These are phyloP conservation scores for Rhinophrynus dorsalis DNA, from an alignment of 2,797 vertebrate genomes.

Conservation along the genomic window DNA sequence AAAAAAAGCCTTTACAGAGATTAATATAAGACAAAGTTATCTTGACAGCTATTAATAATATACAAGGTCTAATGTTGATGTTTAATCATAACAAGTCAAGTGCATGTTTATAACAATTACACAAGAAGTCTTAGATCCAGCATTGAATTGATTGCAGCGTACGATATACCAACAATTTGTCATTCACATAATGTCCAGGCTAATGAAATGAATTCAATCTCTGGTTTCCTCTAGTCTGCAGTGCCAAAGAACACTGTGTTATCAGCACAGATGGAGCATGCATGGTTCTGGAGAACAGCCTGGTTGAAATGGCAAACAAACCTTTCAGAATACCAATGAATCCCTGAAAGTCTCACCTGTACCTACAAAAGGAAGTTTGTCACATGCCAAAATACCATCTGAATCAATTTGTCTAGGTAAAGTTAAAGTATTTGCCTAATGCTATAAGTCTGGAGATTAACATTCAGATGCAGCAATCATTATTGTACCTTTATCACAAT, in stretches of 20 bases:
- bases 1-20: too few species aligned
- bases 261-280: conserved; percentile 77
- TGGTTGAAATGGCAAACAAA: conserved; percentile 70
- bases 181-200: conserved; percentile 74
- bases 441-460: too few species aligned
- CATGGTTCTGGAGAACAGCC: conserved; percentile 76
- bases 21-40: conserved; percentile 68
- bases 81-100: conserved; percentile 58
- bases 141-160: conserved; percentile 60
- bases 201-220: conserved; percentile 76
- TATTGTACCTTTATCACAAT: too few species aligned
- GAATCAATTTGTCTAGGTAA: conserved; percentile 57
- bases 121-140: conserved; percentile 64
- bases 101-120: conserved; percentile 58
- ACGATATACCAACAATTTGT: conserved; percentile 72
- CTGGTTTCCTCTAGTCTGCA: conserved; percentile 70
- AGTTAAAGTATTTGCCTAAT: not conserved
- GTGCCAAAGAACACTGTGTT: conserved; percentile 80
- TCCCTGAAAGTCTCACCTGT: conserved; percentile 66
- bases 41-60: conserved; percentile 61
- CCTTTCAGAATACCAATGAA: conserved; percentile 76
- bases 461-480: too few species aligned
- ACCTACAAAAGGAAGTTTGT: conserved; percentile 67
- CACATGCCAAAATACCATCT: conserved; percentile 58
- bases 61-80: conserved; percentile 59